Percentiles rank a stretch among this genome's conserved stretches.
These are phyloP conservation scores for Yponomeuta plumbellus DNA, from an alignment of 2,888 invertebrate species.

Conservation along the genomic window DNA sequence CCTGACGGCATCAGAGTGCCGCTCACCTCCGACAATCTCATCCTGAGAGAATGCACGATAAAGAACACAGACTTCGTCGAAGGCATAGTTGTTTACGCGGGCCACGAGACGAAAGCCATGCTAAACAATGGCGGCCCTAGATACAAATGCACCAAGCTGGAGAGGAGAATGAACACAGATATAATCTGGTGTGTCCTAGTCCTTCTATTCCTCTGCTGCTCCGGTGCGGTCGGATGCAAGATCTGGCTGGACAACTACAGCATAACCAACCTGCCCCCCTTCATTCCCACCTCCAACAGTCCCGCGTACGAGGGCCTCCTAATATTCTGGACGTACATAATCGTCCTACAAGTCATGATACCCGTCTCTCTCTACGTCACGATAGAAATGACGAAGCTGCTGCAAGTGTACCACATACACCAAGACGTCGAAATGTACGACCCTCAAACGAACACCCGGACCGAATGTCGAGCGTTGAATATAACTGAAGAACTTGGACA, in stretches of 20 bases:
- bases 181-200: slow-evolving; percentile 97
- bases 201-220: slow-evolving; percentile 90
- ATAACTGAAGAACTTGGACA: slow-evolving; percentile 98
- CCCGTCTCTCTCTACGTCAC: slow-evolving; percentile 97
- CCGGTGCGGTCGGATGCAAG: slow-evolving; percentile 94
- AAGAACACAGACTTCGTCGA: slow-evolving; percentile 98
- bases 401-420: slow-evolving; percentile 96
- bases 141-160: slow-evolving; percentile 93
- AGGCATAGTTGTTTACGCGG: slow-evolving; percentile 97
- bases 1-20: slow-evolving; percentile 87
- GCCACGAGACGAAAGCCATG: slow-evolving; percentile 98
- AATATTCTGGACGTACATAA: slow-evolving; percentile 96
- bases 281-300: slow-evolving; percentile 78
- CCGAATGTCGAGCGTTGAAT: slow-evolving; percentile 93
- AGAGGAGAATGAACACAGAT: slow-evolving; percentile 96
- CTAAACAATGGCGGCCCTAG: slow-evolving; percentile 97
- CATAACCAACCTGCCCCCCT: slow-evolving; percentile 77
- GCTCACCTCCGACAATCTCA: slow-evolving; percentile 91
- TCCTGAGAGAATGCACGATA: slow-evolving; percentile 94
- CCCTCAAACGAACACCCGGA: slow-evolving; percentile 83
- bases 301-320: slow-evolving; percentile 86
- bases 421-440: slow-evolving; percentile 93
- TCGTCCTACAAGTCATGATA: slow-evolving; percentile 97
- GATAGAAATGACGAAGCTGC: slow-evolving; percentile 95
- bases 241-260: slow-evolving; percentile 84